A percentile compares a stretch with the other conserved stretches of the same genome.
Conservation (phyloP, 2,888 invertebrate species). For the Mimumesa dahlbomi region DNA sequence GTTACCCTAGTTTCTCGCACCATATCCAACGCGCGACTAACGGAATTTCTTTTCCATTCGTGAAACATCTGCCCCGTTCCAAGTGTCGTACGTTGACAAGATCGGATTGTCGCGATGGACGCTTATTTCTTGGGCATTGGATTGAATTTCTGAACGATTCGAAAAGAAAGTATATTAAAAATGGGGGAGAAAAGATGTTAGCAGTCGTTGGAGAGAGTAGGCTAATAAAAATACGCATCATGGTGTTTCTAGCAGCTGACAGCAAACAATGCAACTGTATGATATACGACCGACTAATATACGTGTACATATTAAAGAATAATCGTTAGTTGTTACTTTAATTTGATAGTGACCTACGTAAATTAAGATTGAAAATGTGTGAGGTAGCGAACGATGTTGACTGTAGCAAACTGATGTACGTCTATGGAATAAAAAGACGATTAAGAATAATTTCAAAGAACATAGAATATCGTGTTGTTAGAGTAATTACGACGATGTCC, state of each 20-base stretch:
- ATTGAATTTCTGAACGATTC: too few species aligned
- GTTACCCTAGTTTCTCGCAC: too few species aligned
- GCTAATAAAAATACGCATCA: constrained; percentile 17
- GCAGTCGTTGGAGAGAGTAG: not conserved
- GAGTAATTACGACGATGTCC: too few species aligned
- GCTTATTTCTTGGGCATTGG: too few species aligned
- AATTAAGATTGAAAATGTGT: constrained; percentile 57
- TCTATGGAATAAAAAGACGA: constrained; percentile 62
- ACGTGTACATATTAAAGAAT: constrained; percentile 66
- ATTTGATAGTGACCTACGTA: constrained; percentile 58
- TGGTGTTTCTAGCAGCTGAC: constrained; percentile 46
- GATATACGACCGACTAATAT: constrained; percentile 61
- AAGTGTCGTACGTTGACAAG: too few species aligned
- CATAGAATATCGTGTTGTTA: constrained; percentile 15
- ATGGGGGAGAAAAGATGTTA: not conserved
- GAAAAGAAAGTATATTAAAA: too few species aligned
- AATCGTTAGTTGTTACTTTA: constrained; percentile 64
- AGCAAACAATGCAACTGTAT: constrained; percentile 59
- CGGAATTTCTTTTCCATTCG: too few species aligned
- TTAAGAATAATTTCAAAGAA: constrained; percentile 42
- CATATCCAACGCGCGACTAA: too few species aligned
- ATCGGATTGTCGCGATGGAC: too few species aligned
- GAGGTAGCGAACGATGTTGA: constrained; percentile 55
- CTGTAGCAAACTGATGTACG: constrained; percentile 60
- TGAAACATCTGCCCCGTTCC: too few species aligned